These are phyloP conservation scores for Drusus annulatus DNA, from an alignment of 1,140 invertebrate species.

Conservation along the genomic window DNA sequence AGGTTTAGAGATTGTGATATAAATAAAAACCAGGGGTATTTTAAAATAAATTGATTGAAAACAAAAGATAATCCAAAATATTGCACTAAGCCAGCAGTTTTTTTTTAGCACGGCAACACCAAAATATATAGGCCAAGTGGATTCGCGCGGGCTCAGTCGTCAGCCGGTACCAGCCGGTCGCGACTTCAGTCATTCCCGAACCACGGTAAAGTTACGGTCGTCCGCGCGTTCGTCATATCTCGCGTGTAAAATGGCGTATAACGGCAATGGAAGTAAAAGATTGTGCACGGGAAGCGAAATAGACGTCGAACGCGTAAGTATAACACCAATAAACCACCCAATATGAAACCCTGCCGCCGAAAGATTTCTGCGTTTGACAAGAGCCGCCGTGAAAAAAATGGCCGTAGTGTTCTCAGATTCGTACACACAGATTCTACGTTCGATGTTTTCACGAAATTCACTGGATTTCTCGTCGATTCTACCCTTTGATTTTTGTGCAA, in stretches of 20 bases:
- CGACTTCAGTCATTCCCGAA: conserved; percentile 62
- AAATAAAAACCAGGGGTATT: neutral
- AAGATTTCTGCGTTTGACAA: neutral
- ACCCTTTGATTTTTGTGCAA: neutral
- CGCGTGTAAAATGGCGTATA: conserved; percentile 71
- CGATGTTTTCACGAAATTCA: conserved; percentile 32
- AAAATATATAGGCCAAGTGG: conserved; percentile 43
- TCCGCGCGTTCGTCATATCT: conserved; percentile 44
- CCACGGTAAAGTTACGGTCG: conserved; percentile 63
- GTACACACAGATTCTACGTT: neutral
- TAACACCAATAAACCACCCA: neutral
- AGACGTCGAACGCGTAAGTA: conserved; percentile 69
- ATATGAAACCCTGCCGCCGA: neutral
- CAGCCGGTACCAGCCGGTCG: conserved; percentile 61
- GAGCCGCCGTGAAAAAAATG: conserved; percentile 33
- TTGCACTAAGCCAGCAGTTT: conserved; percentile 14
- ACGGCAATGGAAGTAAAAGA: conserved; percentile 71
- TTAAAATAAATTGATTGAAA: neutral
- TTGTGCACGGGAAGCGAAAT: conserved; percentile 68
- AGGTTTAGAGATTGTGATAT: no score
- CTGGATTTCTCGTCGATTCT: neutral
- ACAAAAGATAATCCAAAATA: neutral
- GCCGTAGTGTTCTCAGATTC: conserved; percentile 21
- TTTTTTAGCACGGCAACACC: conserved; percentile 25
- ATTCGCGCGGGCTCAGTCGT: conserved; percentile 59